A percentile compares a stretch with the other conserved stretches of the same genome.
Conservation (phyloP, 2,113 vertebrate species). For the Vireo altiloquus region DNA sequence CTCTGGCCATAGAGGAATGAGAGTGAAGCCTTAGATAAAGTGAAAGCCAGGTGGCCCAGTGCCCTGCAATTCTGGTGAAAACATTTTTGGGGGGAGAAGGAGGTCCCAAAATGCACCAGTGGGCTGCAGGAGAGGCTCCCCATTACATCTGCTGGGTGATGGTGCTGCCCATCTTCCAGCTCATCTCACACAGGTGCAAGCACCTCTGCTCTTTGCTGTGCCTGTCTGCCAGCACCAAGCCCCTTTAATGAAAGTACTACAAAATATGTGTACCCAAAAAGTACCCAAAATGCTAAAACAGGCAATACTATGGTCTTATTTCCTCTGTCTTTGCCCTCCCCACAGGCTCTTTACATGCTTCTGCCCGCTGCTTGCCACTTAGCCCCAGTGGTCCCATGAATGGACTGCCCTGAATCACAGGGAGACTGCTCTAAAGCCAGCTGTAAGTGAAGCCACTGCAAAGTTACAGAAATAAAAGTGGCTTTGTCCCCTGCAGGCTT, state of each 20-base stretch:
- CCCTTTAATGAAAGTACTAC: background rate
- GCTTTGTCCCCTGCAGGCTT: background rate
- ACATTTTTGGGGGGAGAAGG: background rate
- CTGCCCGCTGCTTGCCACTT: background rate
- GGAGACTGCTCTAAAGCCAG: background rate
- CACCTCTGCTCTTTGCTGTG: accelerated
- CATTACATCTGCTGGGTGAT: background rate
- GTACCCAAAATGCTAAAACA: background rate
- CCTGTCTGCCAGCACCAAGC: background rate
- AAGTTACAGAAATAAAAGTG: background rate
- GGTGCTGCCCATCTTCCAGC: background rate
- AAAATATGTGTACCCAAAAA: background rate
- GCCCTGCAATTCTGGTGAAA: background rate
- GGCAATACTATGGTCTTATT: background rate
- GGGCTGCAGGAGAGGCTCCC: background rate
- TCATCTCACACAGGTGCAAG: background rate
- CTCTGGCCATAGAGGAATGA: background rate
- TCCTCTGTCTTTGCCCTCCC: background rate
- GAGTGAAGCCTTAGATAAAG: background rate
- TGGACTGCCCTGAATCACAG: background rate
- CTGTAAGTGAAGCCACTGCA: background rate
- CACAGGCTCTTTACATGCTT: background rate
- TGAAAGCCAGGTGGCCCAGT: background rate
- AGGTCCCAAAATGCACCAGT: no score
- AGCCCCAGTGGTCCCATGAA: background rate